Evolutionary conservation across 2,888 invertebrate species (phyloP).

Genomic region (Lordiphosa andalusiaca): DNA sequence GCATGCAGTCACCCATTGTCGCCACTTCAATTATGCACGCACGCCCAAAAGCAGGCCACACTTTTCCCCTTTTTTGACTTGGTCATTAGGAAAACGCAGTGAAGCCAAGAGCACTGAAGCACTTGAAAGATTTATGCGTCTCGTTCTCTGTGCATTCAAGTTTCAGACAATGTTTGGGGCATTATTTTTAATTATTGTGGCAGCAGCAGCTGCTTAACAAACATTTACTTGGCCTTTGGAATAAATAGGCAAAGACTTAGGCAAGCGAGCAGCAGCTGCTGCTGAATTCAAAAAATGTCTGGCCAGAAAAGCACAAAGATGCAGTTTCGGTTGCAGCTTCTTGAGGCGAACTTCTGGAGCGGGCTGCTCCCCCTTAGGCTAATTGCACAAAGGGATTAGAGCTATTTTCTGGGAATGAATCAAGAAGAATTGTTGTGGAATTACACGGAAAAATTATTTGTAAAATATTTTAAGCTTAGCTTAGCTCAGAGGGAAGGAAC

Average conservation of each 20-base stretch:
- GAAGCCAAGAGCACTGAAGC: conserved; percentile 34
- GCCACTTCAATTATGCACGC: conserved; percentile 58
- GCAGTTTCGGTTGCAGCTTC: conserved; percentile 7
- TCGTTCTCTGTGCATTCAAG: conserved; percentile 49
- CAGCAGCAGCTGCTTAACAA: conserved; percentile 46
- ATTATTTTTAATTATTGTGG: conserved; percentile 36
- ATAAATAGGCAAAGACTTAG: conserved; percentile 61
- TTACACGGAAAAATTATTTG: neutral
- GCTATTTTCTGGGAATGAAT: too few relatives aligned
- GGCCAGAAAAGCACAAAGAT: conserved; percentile 58
- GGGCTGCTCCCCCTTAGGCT: conserved; percentile 25
- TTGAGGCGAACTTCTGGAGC: conserved; percentile 11
- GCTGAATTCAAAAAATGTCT: conserved; percentile 65
- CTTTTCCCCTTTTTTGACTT: conserved; percentile 53
- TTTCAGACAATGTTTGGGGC: conserved; percentile 35
- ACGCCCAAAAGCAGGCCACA: conserved; percentile 12
- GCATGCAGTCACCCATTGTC: conserved; percentile 50
- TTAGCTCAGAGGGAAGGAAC: too few relatives aligned
- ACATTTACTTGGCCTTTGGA: conserved; percentile 57
- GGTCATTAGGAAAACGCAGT: conserved; percentile 68
- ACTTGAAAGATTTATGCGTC: conserved; percentile 59
- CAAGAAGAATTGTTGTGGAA: too few relatives aligned
- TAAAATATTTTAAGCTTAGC: too few relatives aligned
- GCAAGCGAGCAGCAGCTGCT: conserved; percentile 41
- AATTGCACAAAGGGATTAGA: conserved; percentile 17